A percentile compares a stretch with the other conserved stretches of the same genome.
Conservation (phyloP, 2,113 vertebrate genomes). For the Leptodactylus fuscus region DNA sequence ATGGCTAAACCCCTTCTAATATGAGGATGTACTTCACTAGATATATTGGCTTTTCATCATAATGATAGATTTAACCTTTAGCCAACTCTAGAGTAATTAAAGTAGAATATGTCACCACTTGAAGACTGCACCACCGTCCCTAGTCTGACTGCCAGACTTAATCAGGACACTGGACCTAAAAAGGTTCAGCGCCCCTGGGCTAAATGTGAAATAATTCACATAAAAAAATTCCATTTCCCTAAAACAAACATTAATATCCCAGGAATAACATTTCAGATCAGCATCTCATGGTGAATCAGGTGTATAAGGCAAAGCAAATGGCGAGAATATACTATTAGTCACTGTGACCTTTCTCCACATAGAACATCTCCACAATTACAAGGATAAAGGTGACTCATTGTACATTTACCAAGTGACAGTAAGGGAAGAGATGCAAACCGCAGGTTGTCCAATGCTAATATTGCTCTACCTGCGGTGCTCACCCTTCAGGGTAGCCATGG, state of each 20-base stretch:
- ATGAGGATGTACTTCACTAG: neutral
- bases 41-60: neutral
- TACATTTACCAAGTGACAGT: constrained; percentile 14
- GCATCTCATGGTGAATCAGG: constrained; percentile 26
- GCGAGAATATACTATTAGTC: constrained; percentile 35
- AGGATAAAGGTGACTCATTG: constrained; percentile 8
- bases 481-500: no score
- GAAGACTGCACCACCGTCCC: neutral
- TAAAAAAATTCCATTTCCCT: neutral
- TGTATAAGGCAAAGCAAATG: constrained; percentile 17
- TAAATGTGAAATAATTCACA: constrained; percentile 16
- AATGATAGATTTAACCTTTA: constrained; percentile 5
- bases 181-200: neutral
- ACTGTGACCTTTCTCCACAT: constrained; percentile 36
- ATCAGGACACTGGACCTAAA: neutral
- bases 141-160: neutral
- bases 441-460: neutral
- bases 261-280: constrained; percentile 22
- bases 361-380: constrained; percentile 26
- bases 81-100: neutral
- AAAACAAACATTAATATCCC: constrained; percentile 31
- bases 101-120: neutral
- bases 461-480: neutral
- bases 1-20: no score
- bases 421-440: neutral